These are phyloP conservation scores for Geotria australis DNA, from an alignment of 2,797 vertebrate genomes.

Conservation along the genomic window DNA sequence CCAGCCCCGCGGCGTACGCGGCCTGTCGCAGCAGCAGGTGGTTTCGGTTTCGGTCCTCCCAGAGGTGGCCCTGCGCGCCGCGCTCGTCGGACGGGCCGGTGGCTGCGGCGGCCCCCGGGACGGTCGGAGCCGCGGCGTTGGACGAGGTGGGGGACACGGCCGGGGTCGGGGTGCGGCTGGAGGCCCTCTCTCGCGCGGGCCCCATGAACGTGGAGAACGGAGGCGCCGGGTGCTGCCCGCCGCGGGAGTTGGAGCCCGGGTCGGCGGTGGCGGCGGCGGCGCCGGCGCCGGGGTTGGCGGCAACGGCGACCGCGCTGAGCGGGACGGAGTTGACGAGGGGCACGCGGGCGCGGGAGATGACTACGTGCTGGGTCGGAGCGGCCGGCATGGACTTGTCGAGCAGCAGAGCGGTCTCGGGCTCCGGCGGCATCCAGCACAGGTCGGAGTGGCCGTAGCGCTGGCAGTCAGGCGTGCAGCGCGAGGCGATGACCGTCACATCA, in stretches of 20 bases:
- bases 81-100: not conserved
- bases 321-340: not conserved
- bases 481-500: not conserved
- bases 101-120: not conserved
- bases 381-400: not conserved
- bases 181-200: not conserved
- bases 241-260: not conserved
- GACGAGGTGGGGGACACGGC: not conserved
- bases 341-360: too few species aligned
- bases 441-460: not conserved
- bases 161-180: not conserved
- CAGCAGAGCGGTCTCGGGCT: not conserved
- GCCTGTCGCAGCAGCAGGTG: not conserved
- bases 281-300: too few species aligned
- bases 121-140: too few species aligned
- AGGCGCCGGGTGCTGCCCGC: not conserved
- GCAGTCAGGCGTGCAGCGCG: not conserved
- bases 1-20: not conserved
- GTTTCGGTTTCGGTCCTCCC: not conserved
- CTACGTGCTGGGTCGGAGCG: not conserved
- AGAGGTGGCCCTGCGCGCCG: not conserved
- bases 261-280: not conserved
- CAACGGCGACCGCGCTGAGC: not conserved
- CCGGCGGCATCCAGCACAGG: not conserved
- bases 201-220: not conserved